Evolutionary conservation across 1,140 invertebrate species (phyloP).

Genomic region (Drosophila azteca): DNA sequence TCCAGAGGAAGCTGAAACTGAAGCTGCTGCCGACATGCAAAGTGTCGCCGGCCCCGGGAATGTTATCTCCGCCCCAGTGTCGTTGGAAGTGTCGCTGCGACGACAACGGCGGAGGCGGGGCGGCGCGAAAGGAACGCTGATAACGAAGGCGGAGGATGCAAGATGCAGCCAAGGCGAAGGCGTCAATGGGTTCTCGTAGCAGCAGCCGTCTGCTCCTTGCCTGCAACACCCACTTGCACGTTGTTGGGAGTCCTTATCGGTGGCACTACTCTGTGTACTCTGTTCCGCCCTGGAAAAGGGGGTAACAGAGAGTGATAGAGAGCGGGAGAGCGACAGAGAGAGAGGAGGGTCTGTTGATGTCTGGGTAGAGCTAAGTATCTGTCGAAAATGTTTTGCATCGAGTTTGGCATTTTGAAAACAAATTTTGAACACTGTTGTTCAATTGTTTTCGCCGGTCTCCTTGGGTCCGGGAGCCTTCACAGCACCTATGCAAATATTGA

Average conservation of each 20-base stretch:
- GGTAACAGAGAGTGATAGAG: too few species aligned
- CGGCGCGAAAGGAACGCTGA: neutral
- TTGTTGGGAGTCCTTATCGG: conserved; percentile 40
- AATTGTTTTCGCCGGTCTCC: too few species aligned
- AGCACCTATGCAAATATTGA: too few species aligned
- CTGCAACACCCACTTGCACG: conserved; percentile 49
- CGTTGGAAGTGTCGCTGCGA: conserved; percentile 56
- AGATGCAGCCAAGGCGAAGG: conserved; percentile 27
- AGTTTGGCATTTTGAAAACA: too few species aligned
- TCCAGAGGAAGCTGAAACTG: conserved; percentile 22
- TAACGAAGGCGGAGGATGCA: conserved; percentile 17
- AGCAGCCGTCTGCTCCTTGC: conserved; percentile 6
- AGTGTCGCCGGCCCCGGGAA: conserved; percentile 52
- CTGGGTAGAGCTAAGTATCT: too few species aligned
- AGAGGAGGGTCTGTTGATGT: too few species aligned
- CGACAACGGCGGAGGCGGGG: conserved; percentile 30
- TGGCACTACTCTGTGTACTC: neutral
- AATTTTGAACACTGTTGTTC: too few species aligned
- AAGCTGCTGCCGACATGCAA: conserved; percentile 37
- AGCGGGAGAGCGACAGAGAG: too few species aligned
- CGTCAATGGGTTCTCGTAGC: conserved; percentile 50
- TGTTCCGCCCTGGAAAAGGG: too few species aligned
- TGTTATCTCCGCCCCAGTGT: conserved; percentile 58
- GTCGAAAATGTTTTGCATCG: too few species aligned
- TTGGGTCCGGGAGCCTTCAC: too few species aligned